Conservation (phyloP, 2,797 vertebrate genomes). For the Hydrolagus colliei region DNA sequence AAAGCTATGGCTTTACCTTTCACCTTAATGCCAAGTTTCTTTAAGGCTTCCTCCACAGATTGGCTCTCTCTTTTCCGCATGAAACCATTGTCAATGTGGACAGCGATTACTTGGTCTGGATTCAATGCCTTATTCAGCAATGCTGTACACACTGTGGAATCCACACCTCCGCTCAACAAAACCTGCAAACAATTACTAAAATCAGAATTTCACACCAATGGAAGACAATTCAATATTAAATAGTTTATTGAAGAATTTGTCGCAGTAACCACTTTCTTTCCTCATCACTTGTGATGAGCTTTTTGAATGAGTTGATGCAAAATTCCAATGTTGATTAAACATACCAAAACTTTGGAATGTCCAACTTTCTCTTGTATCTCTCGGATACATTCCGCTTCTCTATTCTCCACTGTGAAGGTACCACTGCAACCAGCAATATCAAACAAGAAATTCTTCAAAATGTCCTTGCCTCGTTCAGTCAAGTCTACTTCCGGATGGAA, state of each 20-base stretch:
- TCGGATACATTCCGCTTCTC: conserved; percentile 75
- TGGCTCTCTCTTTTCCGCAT: conserved; percentile 96
- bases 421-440: conserved; percentile 88
- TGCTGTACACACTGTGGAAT: conserved; percentile 96
- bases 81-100: conserved; percentile 97
- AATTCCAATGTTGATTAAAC: conserved; percentile 37
- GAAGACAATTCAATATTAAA: background rate
- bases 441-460: conserved; percentile 91
- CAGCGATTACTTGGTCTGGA: conserved; percentile 89
- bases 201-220: background rate
- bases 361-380: conserved; percentile 83
- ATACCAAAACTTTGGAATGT: conserved; percentile 91
- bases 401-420: conserved; percentile 87
- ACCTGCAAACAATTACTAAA: conserved; percentile 57
- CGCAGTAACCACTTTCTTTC: background rate
- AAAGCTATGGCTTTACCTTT: conserved; percentile 63
- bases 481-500: conserved; percentile 97
- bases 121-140: conserved; percentile 88
- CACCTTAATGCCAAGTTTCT: conserved; percentile 88
- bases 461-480: conserved; percentile 83
- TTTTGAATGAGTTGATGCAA: too few species aligned
- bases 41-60: conserved; percentile 91
- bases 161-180: conserved; percentile 90
- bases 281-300: background rate
- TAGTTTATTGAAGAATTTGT: background rate